These are phyloP conservation scores for Lacerta bilineata DNA, from an alignment of 2,797 vertebrate genomes.

Conservation along the genomic window DNA sequence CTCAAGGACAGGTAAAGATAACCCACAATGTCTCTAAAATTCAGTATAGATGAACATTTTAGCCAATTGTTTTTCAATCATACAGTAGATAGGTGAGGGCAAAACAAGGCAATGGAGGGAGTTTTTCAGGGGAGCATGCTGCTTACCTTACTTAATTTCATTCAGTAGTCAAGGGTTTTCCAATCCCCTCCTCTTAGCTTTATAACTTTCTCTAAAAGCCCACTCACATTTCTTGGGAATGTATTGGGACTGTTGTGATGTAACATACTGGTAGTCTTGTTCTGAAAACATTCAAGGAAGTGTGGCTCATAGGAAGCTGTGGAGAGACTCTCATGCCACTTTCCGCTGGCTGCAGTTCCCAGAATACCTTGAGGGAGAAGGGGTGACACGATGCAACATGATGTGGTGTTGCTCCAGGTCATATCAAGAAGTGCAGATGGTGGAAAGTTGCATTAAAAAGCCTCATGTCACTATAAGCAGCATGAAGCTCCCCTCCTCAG, in stretches of 20 bases:
- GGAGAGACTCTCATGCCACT: neutral
- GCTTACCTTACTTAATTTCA: neutral
- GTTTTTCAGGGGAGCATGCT: too few species aligned
- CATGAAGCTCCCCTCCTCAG: neutral
- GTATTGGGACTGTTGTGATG: neutral
- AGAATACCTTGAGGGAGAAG: neutral
- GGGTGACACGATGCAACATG: neutral
- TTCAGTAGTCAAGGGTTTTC: too few species aligned
- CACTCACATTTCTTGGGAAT: neutral
- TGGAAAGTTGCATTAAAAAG: neutral
- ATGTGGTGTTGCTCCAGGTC: neutral
- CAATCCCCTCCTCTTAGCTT: neutral
- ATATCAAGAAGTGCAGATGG: neutral
- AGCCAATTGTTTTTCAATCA: neutral
- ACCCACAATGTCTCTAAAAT: neutral
- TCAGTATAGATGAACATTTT: neutral
- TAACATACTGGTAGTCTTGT: neutral
- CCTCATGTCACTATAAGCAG: neutral
- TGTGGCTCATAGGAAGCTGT: neutral
- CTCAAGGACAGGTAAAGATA: slow-evolving; percentile 10
- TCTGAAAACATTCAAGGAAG: neutral
- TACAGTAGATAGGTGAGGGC: too few species aligned
- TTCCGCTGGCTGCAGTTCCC: neutral
- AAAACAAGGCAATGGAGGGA: too few species aligned
- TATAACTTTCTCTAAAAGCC: neutral